Evolutionary conservation across 1,140 invertebrate species (phyloP).

Genomic region (Drosophila lowei): DNA sequence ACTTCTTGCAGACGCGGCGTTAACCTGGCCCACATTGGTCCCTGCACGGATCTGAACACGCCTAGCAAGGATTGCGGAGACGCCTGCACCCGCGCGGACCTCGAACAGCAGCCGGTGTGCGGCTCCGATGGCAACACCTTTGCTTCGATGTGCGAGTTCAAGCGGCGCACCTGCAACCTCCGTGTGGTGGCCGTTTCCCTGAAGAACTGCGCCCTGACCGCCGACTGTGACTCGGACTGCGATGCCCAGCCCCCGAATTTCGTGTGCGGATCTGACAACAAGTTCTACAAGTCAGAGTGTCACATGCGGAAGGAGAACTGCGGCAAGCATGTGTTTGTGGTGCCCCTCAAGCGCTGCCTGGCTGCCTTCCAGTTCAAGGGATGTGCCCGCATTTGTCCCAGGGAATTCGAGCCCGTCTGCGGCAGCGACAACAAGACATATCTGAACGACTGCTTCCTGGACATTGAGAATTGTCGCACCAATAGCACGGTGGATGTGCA

Average conservation of each 20-base stretch:
- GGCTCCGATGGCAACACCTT: constrained; percentile 96
- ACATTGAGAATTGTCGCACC: constrained; percentile 94
- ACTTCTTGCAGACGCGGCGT: constrained; percentile 88
- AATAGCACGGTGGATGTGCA: constrained; percentile 83
- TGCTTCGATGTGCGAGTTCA: constrained; percentile 94
- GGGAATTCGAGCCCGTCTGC: constrained; percentile 94
- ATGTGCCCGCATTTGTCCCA: constrained; percentile 92
- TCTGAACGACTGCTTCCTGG: constrained; percentile 95
- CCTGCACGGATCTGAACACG: constrained; percentile 89
- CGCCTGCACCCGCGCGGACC: constrained; percentile 87
- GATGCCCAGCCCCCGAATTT: constrained; percentile 88
- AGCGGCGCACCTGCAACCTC: constrained; percentile 91
- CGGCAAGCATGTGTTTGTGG: constrained; percentile 94
- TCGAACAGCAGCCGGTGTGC: constrained; percentile 90
- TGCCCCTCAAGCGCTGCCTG: constrained; percentile 92
- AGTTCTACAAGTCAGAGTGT: constrained; percentile 96
- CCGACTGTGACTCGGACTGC: constrained; percentile 90
- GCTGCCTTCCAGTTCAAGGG: constrained; percentile 92
- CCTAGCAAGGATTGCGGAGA: constrained; percentile 88
- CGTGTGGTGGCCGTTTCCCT: constrained; percentile 91
- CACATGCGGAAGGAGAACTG: constrained; percentile 96
- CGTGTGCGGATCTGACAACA: constrained; percentile 96
- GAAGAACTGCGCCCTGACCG: constrained; percentile 92
- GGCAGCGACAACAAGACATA: constrained; percentile 95
- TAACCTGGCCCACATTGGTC: constrained; percentile 92